Conservation (phyloP, 1,140 invertebrate species). For the Pseudomyrmex sp. region DNA sequence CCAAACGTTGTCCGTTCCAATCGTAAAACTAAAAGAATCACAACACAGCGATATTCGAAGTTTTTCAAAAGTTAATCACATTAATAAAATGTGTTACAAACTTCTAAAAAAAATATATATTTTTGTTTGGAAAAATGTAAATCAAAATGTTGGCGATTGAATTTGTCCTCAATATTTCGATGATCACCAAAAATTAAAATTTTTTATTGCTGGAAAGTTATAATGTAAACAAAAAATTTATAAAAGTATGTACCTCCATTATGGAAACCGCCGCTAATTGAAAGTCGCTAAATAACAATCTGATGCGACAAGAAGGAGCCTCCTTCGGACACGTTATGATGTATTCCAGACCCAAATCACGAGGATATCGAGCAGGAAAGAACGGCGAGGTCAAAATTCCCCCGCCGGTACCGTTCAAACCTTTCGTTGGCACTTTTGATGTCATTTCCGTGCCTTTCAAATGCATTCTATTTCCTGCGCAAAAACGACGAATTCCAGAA, state of each 20-base stretch:
- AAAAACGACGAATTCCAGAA: slow-evolving; percentile 23
- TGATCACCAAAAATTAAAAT: neutral
- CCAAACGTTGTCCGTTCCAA: slow-evolving; percentile 88
- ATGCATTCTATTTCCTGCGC: slow-evolving; percentile 87
- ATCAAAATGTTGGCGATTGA: too few species aligned
- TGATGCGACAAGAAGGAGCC: slow-evolving; percentile 86
- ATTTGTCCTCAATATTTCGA: too few species aligned
- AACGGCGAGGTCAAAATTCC: slow-evolving; percentile 88
- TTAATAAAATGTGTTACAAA: neutral
- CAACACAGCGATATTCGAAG: neutral
- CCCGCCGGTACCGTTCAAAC: slow-evolving; percentile 80
- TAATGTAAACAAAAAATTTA: neutral
- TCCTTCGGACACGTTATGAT: slow-evolving; percentile 87
- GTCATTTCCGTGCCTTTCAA: slow-evolving; percentile 85
- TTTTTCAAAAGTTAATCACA: neutral
- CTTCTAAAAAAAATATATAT: neutral
- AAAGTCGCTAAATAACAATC: slow-evolving; percentile 90
- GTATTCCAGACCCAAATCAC: slow-evolving; percentile 89
- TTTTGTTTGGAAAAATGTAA: too few species aligned
- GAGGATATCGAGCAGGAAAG: slow-evolving; percentile 89
- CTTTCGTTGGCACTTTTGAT: slow-evolving; percentile 75
- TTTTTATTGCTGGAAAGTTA: neutral
- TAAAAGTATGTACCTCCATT: slow-evolving; percentile 86
- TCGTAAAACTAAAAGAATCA: slow-evolving; percentile 87
- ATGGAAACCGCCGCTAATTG: slow-evolving; percentile 89